Base-by-base conservation (phyloP, 2,113 vertebrate genomes). In the Hyaena hyaena region DNA sequence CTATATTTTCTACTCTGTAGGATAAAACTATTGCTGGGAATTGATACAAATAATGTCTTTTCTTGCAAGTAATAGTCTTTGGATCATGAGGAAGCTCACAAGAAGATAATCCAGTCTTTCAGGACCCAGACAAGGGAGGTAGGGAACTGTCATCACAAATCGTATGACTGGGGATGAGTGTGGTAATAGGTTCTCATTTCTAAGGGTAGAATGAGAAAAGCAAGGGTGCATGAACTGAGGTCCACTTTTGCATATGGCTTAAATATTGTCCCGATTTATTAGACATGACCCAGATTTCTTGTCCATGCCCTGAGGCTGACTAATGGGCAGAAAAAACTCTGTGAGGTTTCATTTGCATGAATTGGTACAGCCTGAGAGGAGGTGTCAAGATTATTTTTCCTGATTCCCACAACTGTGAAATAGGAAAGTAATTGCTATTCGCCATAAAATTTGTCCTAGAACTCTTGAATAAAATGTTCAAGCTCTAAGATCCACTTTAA, bases 91-190 rank as follows among this genome's bases (percentile, higher is more conserved):
- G 77, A 73, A 31, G 43, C 19, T 58, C 31, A 65, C 0, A 26
- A 33, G 39, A 43, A 10, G 4, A 61, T 65, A 3, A 7, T 8
- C 33, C 5, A 26, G 15, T 0, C 14, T 92, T 58, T n/a, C 14
- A 10, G 35, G 71, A 16, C 19, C 9, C 9, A 5, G 23, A 53
- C 4, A 14, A 9, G 10, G 53, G 23, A 43, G 1, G 45, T 1
- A 39, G 43, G 35, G 17, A 35, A 15, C 4, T 12, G 24, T 26
- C 39, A 28, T 15, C 4, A 5, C 15, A 28, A 50, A 53, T 1
- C n/a, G 11, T 45, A 31, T 5, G 48, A 17, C 0, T 31, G 31
- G 8, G 68, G 23, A 26, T 1, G 39, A 28, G 10, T 9, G 2
- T 1, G 39, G 5, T 5, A 17, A 66, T 0, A 21, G 43, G 31